Conservation (phyloP, 1,140 invertebrate genomes). For the Carcinoscorpius rotundicauda region DNA sequence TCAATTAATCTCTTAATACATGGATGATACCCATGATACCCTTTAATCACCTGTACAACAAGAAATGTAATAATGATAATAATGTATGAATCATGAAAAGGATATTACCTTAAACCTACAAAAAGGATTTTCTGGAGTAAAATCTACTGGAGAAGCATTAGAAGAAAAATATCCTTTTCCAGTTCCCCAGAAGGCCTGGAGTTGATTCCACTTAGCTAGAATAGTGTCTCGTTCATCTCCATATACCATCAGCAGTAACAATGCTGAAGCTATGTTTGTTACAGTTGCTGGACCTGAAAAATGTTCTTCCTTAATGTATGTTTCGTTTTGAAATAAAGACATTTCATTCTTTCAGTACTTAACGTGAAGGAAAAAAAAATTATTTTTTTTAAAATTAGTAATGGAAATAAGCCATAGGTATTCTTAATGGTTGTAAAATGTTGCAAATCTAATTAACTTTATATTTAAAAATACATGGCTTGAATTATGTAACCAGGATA, state of each 20-base stretch:
- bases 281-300: slow-evolving; percentile 6
- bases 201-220: slow-evolving; percentile 81
- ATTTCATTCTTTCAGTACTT: background rate
- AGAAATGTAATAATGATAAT: too few species aligned
- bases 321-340: background rate
- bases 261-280: slow-evolving; percentile 38
- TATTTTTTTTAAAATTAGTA: too few species aligned
- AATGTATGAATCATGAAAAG: too few species aligned
- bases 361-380: background rate
- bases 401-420: too few species aligned
- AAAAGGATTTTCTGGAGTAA: slow-evolving; percentile 76
- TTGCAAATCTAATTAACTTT: too few species aligned
- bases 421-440: too few species aligned
- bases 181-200: slow-evolving; percentile 85
- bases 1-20: too few species aligned
- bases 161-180: slow-evolving; percentile 64
- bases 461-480: too few species aligned
- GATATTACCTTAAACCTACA: slow-evolving; percentile 64
- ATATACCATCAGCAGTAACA: slow-evolving; percentile 72
- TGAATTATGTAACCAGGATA: too few species aligned
- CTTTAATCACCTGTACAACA: too few species aligned
- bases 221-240: slow-evolving; percentile 84
- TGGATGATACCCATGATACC: too few species aligned
- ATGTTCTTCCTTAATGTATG: background rate
- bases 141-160: slow-evolving; percentile 57